These are phyloP conservation scores for Pristionchus fissidentatus DNA, from an alignment of 2,888 invertebrate genomes.

Conservation along the genomic window DNA sequence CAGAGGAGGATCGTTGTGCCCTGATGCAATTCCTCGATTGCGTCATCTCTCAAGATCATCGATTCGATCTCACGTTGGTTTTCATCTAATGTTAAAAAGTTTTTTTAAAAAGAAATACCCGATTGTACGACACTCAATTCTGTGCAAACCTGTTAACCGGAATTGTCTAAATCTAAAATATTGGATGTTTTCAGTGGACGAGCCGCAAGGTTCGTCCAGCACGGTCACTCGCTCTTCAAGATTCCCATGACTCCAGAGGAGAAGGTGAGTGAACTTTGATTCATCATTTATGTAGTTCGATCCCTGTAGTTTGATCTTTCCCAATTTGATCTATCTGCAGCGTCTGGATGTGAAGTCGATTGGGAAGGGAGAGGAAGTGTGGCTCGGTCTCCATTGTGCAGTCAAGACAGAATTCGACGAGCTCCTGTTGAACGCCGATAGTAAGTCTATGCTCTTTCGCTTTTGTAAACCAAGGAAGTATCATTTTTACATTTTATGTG, in stretches of 20 bases:
- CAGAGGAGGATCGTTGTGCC: conserved; percentile 10
- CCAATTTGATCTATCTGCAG: conserved; percentile 23
- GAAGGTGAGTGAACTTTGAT: neutral
- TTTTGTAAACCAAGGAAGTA: too few relatives aligned
- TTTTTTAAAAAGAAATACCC: neutral
- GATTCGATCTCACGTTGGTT: conserved; percentile 2
- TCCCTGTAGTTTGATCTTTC: conserved; percentile 7
- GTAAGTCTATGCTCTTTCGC: neutral
- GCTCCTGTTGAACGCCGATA: conserved; percentile 5
- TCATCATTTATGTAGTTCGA: neutral
- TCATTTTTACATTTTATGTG: neutral
- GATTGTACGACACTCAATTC: neutral
- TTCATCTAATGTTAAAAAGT: too few relatives aligned
- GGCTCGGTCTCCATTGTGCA: conserved; percentile 20
- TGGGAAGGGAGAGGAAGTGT: conserved; percentile 27
- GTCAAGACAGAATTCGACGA: conserved; percentile 12
- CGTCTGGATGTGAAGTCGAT: neutral
- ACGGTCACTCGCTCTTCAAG: conserved; percentile 6
- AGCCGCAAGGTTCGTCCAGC: conserved; percentile 1
- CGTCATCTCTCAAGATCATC: conserved; percentile 23
- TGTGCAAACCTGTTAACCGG: neutral
- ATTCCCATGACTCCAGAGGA: neutral
- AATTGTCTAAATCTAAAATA: neutral
- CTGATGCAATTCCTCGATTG: conserved; percentile 26
- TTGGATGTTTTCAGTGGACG: neutral